Percentiles rank a stretch among this genome's conserved stretches.
These are phyloP conservation scores for Scartelaos histophorus DNA, from an alignment of 2,113 vertebrate genomes.

Conservation along the genomic window DNA sequence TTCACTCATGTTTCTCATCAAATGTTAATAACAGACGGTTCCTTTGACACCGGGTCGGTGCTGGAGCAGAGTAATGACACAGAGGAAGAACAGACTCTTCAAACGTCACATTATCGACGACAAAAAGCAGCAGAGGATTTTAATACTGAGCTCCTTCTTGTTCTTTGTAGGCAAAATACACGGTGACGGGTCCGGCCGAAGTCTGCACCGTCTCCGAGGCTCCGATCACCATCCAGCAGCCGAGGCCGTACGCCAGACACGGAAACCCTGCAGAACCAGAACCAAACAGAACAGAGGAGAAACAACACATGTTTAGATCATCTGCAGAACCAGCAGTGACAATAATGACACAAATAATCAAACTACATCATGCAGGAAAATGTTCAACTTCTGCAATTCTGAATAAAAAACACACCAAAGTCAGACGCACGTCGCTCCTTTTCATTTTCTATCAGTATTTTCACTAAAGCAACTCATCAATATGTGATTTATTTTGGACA, in stretches of 20 bases:
- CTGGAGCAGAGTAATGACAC: conserved; percentile 29
- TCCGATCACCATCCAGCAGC: conserved; percentile 91
- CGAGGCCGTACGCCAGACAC: conserved; percentile 91
- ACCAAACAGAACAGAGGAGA: background rate
- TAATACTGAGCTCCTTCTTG: conserved; percentile 89
- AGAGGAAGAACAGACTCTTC: conserved; percentile 24
- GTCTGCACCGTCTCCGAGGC: conserved; percentile 93
- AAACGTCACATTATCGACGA: background rate
- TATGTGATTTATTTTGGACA: too few relatives aligned
- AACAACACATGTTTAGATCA: too few relatives aligned
- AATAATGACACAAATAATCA: too few relatives aligned
- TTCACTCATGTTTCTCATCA: conserved; percentile 25
- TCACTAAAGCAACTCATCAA: too few relatives aligned
- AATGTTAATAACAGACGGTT: conserved; percentile 31
- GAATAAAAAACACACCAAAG: too few relatives aligned
- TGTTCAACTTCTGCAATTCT: too few relatives aligned
- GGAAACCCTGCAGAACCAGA: conserved; percentile 84
- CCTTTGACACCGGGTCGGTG: conserved; percentile 23
- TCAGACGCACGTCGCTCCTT: too few relatives aligned
- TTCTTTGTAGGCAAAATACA: conserved; percentile 98
- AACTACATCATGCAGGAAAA: too few relatives aligned
- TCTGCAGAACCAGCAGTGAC: too few relatives aligned
- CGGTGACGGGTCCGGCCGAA: conserved; percentile 84
- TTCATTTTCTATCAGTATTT: too few relatives aligned
- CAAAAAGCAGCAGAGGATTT: background rate